phyloP scores from a whole-genome alignment of 2,113 vertebrate species.

The human (Homo sapiens) region GRCh38 chr15:64446001-64446500 shows the following conservation, averaged over 20 bases:
- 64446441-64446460: neutral
- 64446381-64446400: neutral
- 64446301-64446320: neutral
- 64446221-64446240: neutral
- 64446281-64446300: neutral
- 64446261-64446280: neutral
- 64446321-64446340: neutral
- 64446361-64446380: neutral
- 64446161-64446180: neutral
- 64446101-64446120: neutral
- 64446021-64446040: neutral
- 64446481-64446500: too few relatives aligned
- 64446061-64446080: neutral
- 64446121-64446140: neutral
- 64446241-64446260: neutral
- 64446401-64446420: neutral
- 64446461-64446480: neutral
- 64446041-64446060: neutral
- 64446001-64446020: neutral
- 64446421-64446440: neutral
- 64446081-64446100: neutral
- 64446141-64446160: neutral
- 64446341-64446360: neutral
- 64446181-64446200: neutral
- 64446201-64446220: neutral